phyloP scores from a whole-genome alignment of 2,888 invertebrate genomes.

The Agriopis marginaria region DNA sequence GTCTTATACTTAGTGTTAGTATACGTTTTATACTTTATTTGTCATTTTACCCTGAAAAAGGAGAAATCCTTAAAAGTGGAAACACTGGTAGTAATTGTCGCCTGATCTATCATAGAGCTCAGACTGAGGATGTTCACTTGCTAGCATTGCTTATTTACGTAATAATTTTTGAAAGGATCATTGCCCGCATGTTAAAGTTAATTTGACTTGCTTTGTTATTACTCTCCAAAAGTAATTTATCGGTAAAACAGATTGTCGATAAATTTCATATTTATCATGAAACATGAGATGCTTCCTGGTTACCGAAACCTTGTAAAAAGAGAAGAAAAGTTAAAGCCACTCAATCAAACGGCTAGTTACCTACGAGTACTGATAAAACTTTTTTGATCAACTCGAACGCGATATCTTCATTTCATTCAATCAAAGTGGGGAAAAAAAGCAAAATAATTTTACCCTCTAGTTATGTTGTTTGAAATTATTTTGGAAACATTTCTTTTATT shows the following conservation, averaged over 20 bases:
- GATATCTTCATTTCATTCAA: slow-evolving; percentile 8
- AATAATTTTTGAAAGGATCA: background rate
- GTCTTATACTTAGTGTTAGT: too few species aligned
- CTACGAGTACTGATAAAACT: background rate
- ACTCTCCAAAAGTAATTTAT: too few species aligned
- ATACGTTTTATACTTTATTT: too few species aligned
- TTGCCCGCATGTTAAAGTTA: background rate
- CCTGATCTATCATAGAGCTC: slow-evolving; percentile 22
- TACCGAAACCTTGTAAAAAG: slow-evolving; percentile 25
- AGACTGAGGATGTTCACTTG: slow-evolving; percentile 5
- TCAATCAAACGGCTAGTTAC: slow-evolving; percentile 14
- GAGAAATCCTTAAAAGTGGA: too few species aligned
- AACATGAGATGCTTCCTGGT: slow-evolving; percentile 14
- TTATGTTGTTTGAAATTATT: slow-evolving; percentile 6
- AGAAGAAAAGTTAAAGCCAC: slow-evolving; percentile 8
- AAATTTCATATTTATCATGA: background rate
- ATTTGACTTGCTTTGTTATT: background rate
- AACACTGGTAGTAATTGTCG: slow-evolving; percentile 21
- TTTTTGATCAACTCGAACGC: background rate
- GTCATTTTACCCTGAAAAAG: too few species aligned
- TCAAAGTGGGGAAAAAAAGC: background rate
- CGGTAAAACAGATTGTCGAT: background rate
- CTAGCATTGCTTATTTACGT: slow-evolving; percentile 7
- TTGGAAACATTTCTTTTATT: background rate
- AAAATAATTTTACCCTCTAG: background rate